These are phyloP conservation scores for Bombylius discolor DNA, from an alignment of 2,888 invertebrate genomes.

Conservation along the genomic window DNA sequence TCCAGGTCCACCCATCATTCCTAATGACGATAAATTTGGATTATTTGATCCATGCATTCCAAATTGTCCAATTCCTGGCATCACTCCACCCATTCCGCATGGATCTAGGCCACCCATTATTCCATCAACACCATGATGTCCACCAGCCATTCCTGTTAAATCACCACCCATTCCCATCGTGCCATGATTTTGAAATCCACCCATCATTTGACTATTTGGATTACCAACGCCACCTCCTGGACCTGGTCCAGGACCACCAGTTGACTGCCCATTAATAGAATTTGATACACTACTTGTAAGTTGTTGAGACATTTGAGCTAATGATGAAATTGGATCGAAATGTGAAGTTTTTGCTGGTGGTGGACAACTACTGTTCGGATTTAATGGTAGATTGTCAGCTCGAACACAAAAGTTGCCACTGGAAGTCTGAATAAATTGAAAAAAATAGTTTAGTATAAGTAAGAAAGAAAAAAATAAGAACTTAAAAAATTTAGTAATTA, in stretches of 20 bases:
- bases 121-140: constrained; percentile 19
- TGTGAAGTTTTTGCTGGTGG: constrained; percentile 51
- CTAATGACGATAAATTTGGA: constrained; percentile 34
- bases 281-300: constrained; percentile 61
- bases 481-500: constrained; percentile 13
- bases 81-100: constrained; percentile 39
- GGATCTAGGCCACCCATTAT: constrained; percentile 22
- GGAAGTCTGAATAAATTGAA: not conserved
- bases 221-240: constrained; percentile 18
- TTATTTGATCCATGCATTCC: constrained; percentile 19
- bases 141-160: constrained; percentile 18
- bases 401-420: constrained; percentile 34
- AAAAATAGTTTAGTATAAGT: too few species aligned
- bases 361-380: constrained; percentile 46
- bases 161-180: constrained; percentile 9
- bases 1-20: constrained; percentile 37
- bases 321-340: constrained; percentile 86
- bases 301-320: constrained; percentile 91
- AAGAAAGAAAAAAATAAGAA: not conserved
- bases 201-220: constrained; percentile 10
- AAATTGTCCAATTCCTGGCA: constrained; percentile 30
- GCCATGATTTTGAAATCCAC: constrained; percentile 10
- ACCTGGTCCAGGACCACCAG: constrained; percentile 32
- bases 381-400: constrained; percentile 50
- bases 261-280: constrained; percentile 43